Base-by-base conservation (phyloP, 1,140 invertebrate species). In the Pogonomyrmex barbatus region DNA sequence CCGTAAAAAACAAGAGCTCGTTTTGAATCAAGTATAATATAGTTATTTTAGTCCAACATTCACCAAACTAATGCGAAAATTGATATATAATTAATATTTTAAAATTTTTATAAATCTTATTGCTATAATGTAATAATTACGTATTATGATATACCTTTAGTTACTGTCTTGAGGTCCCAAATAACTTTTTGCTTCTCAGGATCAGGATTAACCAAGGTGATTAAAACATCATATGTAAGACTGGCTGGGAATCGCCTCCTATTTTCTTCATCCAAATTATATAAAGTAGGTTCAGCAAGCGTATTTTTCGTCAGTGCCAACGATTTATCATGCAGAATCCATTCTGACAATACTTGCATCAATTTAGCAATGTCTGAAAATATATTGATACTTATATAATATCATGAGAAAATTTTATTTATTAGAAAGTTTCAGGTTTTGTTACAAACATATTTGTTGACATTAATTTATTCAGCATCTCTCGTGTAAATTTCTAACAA, bases 131-230 rank as follows among this genome's bases (percentile, higher is more conserved):
- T 42, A 39, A 14, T 47, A 39, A 14, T 47, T 68, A 47, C 12
- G 12, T 14, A 24, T 24, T 24, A 70, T 47, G n/a, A 91, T 91
- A 50, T 93, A 97, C 97, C 95, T 89, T 96, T 92, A 2, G 96
- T 94, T 56, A 97, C 96, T 70, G 95, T 90, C 75, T 96, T 93
- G 12, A 97, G 95, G 92, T 97, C 95, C 96, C 97, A 97, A n/a
- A 96, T 90, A n/a, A 97, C 95, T 87, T 96, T 95, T 9, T 97
- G 87, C 54, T 96, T 94, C 62, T 97, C 96, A 9, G 98, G 98
- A 89, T 97, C 96, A 1, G 97, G 97, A 94, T 97, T 97, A 1
- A 98, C 96, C 6, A 98, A 93, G 1, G 97, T 97, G 14, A 98
- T 96, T 24, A 98, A 95, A 36, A 98, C 94, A 92, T 98, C 97